Evolutionary conservation across 2,797 vertebrate genomes (phyloP).

Genomic region (Ciconia nigra): DNA sequence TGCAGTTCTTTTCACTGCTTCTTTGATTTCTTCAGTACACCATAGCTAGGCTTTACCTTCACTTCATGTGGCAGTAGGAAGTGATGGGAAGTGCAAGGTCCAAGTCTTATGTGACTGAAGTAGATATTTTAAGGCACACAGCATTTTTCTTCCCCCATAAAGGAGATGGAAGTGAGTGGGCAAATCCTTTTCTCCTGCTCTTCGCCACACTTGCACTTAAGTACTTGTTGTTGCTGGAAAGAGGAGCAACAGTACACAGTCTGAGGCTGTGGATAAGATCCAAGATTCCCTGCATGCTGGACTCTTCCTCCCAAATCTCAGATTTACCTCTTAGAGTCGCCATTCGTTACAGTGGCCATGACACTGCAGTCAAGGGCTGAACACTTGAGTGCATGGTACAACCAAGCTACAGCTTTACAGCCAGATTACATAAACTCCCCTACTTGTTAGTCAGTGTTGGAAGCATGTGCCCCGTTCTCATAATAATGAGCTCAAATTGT

Average conservation of each 20-base stretch:
- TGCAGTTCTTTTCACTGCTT: background rate
- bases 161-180: background rate
- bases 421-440: background rate
- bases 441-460: background rate
- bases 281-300: background rate
- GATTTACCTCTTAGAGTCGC: background rate
- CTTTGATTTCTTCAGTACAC: background rate
- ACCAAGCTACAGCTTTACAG: background rate
- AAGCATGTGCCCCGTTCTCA: background rate
- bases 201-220: background rate
- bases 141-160: background rate
- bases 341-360: background rate
- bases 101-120: background rate
- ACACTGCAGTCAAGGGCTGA: background rate
- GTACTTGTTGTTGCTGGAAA: background rate
- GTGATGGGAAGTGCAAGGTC: background rate
- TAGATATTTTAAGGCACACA: background rate
- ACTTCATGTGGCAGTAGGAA: background rate
- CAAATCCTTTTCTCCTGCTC: background rate
- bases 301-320: background rate
- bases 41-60: background rate
- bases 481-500: background rate
- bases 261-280: background rate
- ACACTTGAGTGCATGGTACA: background rate
- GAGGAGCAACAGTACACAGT: background rate